Evolutionary conservation across 2,888 invertebrate genomes (phyloP), one percentile per base, ranked within the genome.

Genomic region (Ochlodes sylvanus): DNA sequence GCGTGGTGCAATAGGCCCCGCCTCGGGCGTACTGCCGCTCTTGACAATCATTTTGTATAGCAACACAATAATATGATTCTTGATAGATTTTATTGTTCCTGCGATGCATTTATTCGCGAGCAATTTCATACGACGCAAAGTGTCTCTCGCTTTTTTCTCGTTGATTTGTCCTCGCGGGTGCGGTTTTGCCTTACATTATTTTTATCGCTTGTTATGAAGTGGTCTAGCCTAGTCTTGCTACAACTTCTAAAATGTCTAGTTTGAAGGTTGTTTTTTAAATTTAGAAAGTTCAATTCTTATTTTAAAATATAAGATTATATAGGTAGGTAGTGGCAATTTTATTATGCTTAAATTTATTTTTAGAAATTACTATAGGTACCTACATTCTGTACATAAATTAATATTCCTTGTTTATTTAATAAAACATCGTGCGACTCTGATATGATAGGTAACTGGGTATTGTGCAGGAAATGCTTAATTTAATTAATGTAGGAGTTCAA

Each of bases 21-120:
- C 77, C 79, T 79, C 80, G 80, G 80, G 79, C 83, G 80, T 79
- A 76, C 84, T 89, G 88, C 87, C 75, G 71, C 70, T 71, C 87
- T 92, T 90, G 93, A 93, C 93, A 93, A 93, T 92, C 93, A 91
- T 90, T 92, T 92, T 92, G 93, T 93, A 92, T 92, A 92, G 92
- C 92, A 93, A 92, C 91, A 88, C 89, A 93, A 92, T 92, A 91
- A 92, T 92, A 92, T 90, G 90, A 90, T 91, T 88, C 92, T 85
- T 92, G 93, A 92, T 93, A 92, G 92, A 92, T 92, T 92, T 92
- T 89, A 91, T 91, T 89, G 89, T 88, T 82, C 86, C 84, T 85
- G 84, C 85, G 86, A 89, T 92, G 92, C 92, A 90, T 90, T 89
- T 89, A 82, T 85, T 83, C 84, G 86, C 77, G 84, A 84, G 80